phyloP scores from a whole-genome alignment of 1,140 invertebrate genomes.

The Eumaeus atala region DNA sequence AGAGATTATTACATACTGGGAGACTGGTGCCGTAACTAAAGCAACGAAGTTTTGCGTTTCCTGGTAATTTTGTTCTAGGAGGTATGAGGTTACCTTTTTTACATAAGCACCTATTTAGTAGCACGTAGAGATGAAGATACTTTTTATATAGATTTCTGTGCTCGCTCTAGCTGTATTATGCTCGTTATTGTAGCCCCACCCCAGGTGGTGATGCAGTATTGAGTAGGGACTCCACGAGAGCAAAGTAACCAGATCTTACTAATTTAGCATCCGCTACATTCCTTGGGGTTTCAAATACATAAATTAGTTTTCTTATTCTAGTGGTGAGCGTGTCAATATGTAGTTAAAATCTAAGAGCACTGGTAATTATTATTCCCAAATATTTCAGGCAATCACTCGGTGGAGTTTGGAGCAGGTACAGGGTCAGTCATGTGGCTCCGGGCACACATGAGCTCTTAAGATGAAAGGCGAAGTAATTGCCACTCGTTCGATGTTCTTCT shows the following conservation, averaged over 20 bases:
- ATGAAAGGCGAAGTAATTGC: background rate
- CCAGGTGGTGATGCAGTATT: slow-evolving; percentile 21
- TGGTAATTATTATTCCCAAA: slow-evolving; percentile 19
- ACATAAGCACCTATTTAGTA: too few species aligned
- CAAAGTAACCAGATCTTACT: slow-evolving; percentile 19
- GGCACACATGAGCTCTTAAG: slow-evolving; percentile 16
- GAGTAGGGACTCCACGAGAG: slow-evolving; percentile 21
- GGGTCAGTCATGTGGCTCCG: background rate
- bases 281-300: slow-evolving; percentile 24
- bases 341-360: slow-evolving; percentile 11
- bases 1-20: too few species aligned
- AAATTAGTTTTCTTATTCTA: slow-evolving; percentile 22
- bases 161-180: slow-evolving; percentile 6
- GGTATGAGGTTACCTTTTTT: too few species aligned
- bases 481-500: background rate
- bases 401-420: slow-evolving; percentile 10
- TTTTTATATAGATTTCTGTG: slow-evolving; percentile 15
- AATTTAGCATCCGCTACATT: slow-evolving; percentile 10
- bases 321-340: slow-evolving; percentile 17
- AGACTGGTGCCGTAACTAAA: too few species aligned
- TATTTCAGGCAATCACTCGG: slow-evolving; percentile 15
- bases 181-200: slow-evolving; percentile 13
- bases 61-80: too few species aligned
- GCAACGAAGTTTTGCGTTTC: too few species aligned
- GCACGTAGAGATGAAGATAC: too few species aligned